Percentiles rank a stretch among this genome's conserved stretches.
Evolutionary conservation across 2,113 vertebrate species (phyloP).

Genomic region (Diadophis punctatus): DNA sequence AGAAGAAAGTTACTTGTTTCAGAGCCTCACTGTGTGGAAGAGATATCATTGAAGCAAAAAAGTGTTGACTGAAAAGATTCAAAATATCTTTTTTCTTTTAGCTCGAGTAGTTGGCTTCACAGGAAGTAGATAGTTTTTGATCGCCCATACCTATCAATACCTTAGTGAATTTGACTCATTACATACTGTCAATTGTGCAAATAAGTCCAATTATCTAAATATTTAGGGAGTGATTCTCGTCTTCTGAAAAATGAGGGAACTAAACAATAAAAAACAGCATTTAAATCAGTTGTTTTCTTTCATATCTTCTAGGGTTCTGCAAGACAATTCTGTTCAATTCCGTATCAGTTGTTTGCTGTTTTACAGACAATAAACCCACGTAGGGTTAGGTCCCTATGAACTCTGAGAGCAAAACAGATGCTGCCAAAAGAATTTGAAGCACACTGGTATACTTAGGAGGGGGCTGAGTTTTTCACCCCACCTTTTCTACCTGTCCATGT

Average conservation of each 20-base stretch:
- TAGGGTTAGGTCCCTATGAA: too few relatives aligned
- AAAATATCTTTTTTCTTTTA: not conserved
- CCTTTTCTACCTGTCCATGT: too few relatives aligned
- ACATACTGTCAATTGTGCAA: not conserved
- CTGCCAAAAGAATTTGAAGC: too few relatives aligned
- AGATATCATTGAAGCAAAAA: not conserved
- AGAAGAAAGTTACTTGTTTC: not conserved
- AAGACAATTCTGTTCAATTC: not conserved
- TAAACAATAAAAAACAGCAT: not conserved
- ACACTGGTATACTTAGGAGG: too few relatives aligned
- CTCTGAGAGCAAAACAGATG: too few relatives aligned
- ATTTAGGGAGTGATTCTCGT: not conserved
- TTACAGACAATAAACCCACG: not conserved
- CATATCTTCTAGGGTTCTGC: not conserved
- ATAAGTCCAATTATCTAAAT: not conserved
- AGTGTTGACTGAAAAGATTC: not conserved
- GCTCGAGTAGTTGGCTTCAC: not conserved
- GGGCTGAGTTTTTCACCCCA: too few relatives aligned
- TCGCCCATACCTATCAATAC: not conserved
- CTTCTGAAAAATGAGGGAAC: not conserved
- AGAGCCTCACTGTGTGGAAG: not conserved
- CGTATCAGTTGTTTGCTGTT: not conserved
- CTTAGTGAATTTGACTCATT: not conserved
- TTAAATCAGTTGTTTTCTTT: not conserved
- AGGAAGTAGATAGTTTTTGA: not conserved